A percentile compares a stretch with the other conserved stretches of the same genome.
phyloP scores from a whole-genome alignment of 2,113 vertebrate species.

The Procavia capensis region DNA sequence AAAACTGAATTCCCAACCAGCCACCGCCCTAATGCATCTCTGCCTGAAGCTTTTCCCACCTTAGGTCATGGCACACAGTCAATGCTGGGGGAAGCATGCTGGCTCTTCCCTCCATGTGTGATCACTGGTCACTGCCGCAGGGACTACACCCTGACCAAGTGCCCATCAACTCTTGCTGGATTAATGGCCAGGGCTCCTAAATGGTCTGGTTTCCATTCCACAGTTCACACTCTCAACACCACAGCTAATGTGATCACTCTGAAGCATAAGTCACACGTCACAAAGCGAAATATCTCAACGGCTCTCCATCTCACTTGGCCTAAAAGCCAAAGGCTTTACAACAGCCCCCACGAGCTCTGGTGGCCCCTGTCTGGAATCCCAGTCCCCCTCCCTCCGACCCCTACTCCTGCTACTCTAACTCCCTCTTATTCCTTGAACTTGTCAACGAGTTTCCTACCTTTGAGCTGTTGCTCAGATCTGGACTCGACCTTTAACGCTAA shows the following conservation, averaged over 20 bases:
- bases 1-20: constrained; percentile 1
- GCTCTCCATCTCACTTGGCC: not conserved
- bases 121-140: not conserved
- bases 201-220: not conserved
- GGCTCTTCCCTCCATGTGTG: not conserved
- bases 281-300: not conserved
- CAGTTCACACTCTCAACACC: not conserved
- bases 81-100: not conserved
- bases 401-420: not conserved
- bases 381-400: no score
- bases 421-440: not conserved
- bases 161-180: not conserved
- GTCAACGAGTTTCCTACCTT: constrained; percentile 3
- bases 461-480: not conserved
- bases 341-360: no score
- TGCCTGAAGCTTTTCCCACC: not conserved
- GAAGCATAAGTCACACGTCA: not conserved
- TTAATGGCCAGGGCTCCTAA: not conserved
- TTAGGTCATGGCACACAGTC: not conserved
- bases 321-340: not conserved
- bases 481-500: not conserved
- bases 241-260: not conserved
- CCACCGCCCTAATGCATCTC: not conserved
- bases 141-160: not conserved
- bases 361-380: no score